Conservation (phyloP, 1,140 invertebrate genomes). For the Episyrphus balteatus region DNA sequence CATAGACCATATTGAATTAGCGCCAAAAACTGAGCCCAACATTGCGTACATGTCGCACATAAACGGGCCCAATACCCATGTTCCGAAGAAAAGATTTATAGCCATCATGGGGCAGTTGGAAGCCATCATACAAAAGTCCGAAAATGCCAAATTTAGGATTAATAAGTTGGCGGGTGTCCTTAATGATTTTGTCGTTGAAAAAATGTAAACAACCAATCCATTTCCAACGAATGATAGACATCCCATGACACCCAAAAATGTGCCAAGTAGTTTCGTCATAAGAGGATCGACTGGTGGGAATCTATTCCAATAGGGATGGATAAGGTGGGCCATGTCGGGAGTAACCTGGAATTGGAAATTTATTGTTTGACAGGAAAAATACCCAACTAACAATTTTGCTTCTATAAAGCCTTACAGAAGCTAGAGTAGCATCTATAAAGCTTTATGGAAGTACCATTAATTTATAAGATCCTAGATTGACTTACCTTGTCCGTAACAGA, state of each 20-base stretch:
- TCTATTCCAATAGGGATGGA: constrained; percentile 55
- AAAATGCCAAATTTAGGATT: constrained; percentile 43
- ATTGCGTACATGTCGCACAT: constrained; percentile 68
- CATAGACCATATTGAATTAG: constrained; percentile 70
- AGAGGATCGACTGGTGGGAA: constrained; percentile 59
- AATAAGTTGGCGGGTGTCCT: constrained; percentile 42
- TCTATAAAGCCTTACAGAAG: too few species aligned
- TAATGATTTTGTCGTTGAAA: constrained; percentile 40
- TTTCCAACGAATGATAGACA: constrained; percentile 39
- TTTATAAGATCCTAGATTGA: too few species aligned
- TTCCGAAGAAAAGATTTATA: constrained; percentile 69
- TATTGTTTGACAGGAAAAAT: not conserved
- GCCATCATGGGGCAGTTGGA: constrained; percentile 67
- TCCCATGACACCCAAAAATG: not conserved
- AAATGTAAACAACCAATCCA: constrained; percentile 45
- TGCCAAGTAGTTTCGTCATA: constrained; percentile 35
- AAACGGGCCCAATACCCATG: constrained; percentile 64
- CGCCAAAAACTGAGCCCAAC: constrained; percentile 62
- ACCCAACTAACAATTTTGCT: not conserved
- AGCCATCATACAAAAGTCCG: constrained; percentile 70
- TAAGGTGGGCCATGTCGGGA: constrained; percentile 52
- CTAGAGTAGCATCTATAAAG: too few species aligned
- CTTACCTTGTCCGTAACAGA: constrained; percentile 30
- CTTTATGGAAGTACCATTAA: too few species aligned
- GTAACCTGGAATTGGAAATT: constrained; percentile 44